Base-by-base conservation (phyloP, 2,113 vertebrate genomes). In the Tragelaphus imberbis region DNA sequence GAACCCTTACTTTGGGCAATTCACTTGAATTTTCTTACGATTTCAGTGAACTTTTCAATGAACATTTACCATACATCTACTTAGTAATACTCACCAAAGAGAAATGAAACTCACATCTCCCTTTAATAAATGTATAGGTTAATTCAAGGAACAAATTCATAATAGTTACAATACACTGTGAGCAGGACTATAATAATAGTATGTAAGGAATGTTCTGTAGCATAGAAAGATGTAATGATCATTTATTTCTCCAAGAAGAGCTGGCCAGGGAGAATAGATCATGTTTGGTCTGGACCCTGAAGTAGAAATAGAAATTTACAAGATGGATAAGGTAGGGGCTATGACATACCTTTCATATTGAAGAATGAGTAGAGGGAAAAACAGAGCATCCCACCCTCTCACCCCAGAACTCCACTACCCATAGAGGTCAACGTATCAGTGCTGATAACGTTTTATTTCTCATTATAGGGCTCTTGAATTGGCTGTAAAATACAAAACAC, bases 401-500 rank as follows among this genome's bases (percentile, higher is more conserved):
- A 56, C 55, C 80, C 28, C 51, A 49, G 16, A 94, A 63, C 51
- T 89, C 25, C 82, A 17, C 14, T 88, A 17, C 40, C 15, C 40
- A 0, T 47, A 30, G 19, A 87, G 56, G 47, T 47, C 71, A 49
- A 90, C 8, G 44, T 5, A 93, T 51, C 65, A 90, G 8, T 96
- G 17, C 63, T 98, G 81, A 93, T 98, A 88, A 90, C 33, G n/a
- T 4, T 94, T 97, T 95, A 71, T 98, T 95, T 95, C 95, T 96
- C 30, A 1, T 99, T 99, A 11, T 97, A 99, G 99, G 98, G 99
- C 99, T 40, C 98, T 99, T 96, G 99, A 99, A n/a, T 98, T 99
- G 97, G 99, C 99, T 84, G 99, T 99, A 96, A 99, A 99, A 98
- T 99, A 99, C 98, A 99, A 99, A 99, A 99, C 99, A 51, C 99